Percentiles rank a stretch among this genome's conserved stretches.
Conservation (phyloP, 2,797 vertebrate species). For the Hoplostethus atlanticus region DNA sequence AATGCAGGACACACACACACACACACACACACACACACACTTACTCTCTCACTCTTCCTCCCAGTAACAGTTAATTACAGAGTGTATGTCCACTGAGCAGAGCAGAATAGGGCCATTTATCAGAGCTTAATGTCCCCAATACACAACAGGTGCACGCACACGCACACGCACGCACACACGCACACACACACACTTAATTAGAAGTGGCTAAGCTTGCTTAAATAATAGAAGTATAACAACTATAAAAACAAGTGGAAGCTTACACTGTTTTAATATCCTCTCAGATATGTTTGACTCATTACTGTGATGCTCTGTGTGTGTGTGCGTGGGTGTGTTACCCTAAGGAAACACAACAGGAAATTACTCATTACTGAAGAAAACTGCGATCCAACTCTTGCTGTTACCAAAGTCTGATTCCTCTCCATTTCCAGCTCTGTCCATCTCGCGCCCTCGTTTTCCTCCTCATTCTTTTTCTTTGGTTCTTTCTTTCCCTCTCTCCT, state of each 20-base stretch:
- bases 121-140: neutral
- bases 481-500: neutral
- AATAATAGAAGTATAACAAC: neutral
- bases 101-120: neutral
- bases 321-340: neutral
- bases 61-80: neutral
- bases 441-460: neutral
- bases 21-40: no score
- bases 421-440: neutral
- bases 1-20: no score
- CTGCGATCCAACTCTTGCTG: neutral
- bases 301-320: neutral
- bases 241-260: neutral
- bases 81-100: neutral
- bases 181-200: neutral
- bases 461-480: no score
- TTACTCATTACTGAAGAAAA: neutral
- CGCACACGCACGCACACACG: constrained; percentile 1
- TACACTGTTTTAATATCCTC: no score
- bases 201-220: no score
- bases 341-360: neutral
- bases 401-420: neutral
- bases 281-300: neutral
- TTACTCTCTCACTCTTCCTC: neutral
- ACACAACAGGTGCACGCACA: neutral